These are phyloP conservation scores for Tachina grossa DNA, from an alignment of 2,888 invertebrate species.

Conservation along the genomic window DNA sequence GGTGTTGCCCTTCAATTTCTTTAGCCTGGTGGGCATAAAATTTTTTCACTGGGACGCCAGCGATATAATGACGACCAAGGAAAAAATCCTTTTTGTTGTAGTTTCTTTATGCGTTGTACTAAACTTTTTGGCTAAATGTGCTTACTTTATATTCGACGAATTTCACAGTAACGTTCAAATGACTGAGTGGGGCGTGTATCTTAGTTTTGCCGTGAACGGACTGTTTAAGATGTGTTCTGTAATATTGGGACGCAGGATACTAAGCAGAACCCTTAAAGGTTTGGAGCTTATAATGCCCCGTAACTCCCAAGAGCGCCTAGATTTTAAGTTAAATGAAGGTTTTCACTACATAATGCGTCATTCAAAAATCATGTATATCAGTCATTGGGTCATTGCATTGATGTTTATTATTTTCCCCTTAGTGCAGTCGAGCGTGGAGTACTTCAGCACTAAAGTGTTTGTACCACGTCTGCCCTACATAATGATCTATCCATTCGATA, in stretches of 20 bases:
- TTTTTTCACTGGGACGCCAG: slow-evolving; percentile 40
- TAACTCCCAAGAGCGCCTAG: slow-evolving; percentile 29
- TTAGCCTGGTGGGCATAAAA: slow-evolving; percentile 42
- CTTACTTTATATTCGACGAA: slow-evolving; percentile 21
- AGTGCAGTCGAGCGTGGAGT: slow-evolving; percentile 70
- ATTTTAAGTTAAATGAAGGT: slow-evolving; percentile 60
- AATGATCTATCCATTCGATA: slow-evolving; percentile 71
- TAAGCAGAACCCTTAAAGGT: slow-evolving; percentile 24
- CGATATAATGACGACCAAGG: slow-evolving; percentile 37
- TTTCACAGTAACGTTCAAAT: slow-evolving; percentile 25
- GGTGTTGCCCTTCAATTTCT: slow-evolving; percentile 28
- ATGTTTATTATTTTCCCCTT: slow-evolving; percentile 73
- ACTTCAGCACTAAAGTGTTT: slow-evolving; percentile 37
- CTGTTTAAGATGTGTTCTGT: slow-evolving; percentile 50
- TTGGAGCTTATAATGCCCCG: slow-evolving; percentile 67
- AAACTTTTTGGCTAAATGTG: not conserved
- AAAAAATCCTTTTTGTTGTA: slow-evolving; percentile 1
- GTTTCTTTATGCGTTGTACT: not conserved
- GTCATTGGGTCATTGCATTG: slow-evolving; percentile 66
- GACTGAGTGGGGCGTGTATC: slow-evolving; percentile 47
- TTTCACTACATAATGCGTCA: slow-evolving; percentile 57
- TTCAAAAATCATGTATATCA: slow-evolving; percentile 58
- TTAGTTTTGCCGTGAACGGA: slow-evolving; percentile 33
- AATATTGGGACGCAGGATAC: slow-evolving; percentile 26
- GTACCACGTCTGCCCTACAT: slow-evolving; percentile 69